Evolutionary conservation across 1,140 invertebrate genomes (phyloP).

Genomic region (Samia ricini): DNA sequence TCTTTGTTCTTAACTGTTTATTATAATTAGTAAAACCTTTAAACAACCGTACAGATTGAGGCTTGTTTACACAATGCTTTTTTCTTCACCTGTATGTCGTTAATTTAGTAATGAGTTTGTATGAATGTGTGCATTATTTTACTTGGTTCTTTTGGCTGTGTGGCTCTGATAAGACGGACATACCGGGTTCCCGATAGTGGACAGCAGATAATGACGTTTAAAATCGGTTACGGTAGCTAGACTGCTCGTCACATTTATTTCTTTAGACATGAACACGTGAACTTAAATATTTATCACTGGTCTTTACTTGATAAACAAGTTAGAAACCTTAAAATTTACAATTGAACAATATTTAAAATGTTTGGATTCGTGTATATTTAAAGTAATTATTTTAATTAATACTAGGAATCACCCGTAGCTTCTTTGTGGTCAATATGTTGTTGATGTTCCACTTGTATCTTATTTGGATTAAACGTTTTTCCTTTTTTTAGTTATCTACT

Average conservation of each 20-base stretch:
- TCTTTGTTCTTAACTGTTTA: conserved; percentile 18
- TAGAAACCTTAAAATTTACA: background rate
- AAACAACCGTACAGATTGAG: conserved; percentile 54
- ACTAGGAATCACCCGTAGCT: too few relatives aligned
- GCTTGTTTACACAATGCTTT: conserved; percentile 75
- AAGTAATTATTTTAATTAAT: too few relatives aligned
- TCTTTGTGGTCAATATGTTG: too few relatives aligned
- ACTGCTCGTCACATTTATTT: conserved; percentile 51
- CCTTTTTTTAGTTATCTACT: too few relatives aligned
- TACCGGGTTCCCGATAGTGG: conserved; percentile 67
- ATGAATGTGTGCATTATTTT: conserved; percentile 60
- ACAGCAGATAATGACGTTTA: conserved; percentile 55
- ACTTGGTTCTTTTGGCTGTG: conserved; percentile 53
- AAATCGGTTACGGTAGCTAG: conserved; percentile 70
- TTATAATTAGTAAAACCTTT: conserved; percentile 28
- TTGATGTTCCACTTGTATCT: too few relatives aligned
- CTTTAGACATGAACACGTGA: conserved; percentile 15
- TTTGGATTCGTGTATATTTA: background rate
- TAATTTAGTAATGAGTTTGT: conserved; percentile 74
- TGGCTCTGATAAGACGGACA: conserved; percentile 64
- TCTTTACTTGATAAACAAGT: background rate
- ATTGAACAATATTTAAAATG: too few relatives aligned
- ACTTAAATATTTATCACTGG: conserved; percentile 9
- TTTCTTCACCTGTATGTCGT: conserved; percentile 67
- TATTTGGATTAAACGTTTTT: too few relatives aligned